Conservation (phyloP, 2,888 invertebrate genomes). For the Kuschelorhynchus macadamiae region DNA sequence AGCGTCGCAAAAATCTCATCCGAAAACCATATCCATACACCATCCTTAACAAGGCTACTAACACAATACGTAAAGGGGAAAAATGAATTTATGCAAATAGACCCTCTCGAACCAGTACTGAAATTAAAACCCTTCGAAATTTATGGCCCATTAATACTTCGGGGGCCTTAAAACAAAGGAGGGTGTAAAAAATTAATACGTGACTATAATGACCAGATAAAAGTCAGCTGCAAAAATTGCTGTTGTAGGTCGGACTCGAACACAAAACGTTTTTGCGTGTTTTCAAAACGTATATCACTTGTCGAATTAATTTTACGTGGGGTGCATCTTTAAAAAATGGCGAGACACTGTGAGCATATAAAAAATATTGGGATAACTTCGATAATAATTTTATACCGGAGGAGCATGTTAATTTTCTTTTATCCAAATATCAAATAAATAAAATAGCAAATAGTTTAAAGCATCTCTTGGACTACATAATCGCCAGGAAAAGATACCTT, state of each 20-base stretch:
- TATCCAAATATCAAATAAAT: too few species aligned
- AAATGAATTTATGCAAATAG: conserved; percentile 59
- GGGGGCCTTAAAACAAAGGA: conserved; percentile 41
- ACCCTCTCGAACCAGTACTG: conserved; percentile 60
- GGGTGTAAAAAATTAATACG: conserved; percentile 48
- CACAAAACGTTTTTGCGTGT: conserved; percentile 11
- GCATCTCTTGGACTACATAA: too few species aligned
- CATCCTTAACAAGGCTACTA: conserved; percentile 42
- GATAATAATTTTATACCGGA: too few species aligned
- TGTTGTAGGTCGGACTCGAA: conserved; percentile 2
- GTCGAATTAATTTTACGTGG: conserved; percentile 5
- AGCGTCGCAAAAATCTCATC: neutral
- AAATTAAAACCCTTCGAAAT: conserved; percentile 63
- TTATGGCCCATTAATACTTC: conserved; percentile 55
- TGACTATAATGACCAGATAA: conserved; percentile 46
- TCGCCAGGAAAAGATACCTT: too few species aligned
- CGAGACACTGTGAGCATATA: too few species aligned
- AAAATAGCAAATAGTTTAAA: too few species aligned
- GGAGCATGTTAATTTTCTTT: too few species aligned
- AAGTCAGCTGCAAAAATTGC: conserved; percentile 40
- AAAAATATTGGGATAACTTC: too few species aligned
- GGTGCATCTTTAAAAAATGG: conserved; percentile 7
- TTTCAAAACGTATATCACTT: conserved; percentile 6
- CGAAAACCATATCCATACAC: conserved; percentile 16
- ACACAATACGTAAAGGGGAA: conserved; percentile 36